Evolutionary conservation across 2,113 vertebrate genomes (phyloP), one percentile per base, ranked within the genome.

Genomic region (Cygnus atratus): DNA sequence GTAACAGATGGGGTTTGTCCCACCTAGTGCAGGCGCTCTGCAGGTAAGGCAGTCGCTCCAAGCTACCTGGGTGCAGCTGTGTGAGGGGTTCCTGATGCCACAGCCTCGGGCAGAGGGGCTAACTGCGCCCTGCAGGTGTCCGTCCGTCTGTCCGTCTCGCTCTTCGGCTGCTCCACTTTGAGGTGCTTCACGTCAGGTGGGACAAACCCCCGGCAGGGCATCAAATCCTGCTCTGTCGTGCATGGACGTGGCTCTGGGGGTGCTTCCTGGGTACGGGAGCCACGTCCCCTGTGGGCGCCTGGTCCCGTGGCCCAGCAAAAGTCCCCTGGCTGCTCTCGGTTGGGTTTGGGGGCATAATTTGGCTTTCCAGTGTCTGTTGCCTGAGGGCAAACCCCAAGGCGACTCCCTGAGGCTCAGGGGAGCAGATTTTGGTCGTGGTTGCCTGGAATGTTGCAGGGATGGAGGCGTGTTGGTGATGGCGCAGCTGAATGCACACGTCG

Each of bases 401-500:
- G 77, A 15, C 29, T 58, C n/a, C 14, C 33, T 52, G 3, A 1
- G 81, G 59, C 35, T 43, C 68, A 62, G 57, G 24, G 68, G 25
- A 41, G 25, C 39, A 44, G 68, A 0, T 54, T 15, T 58, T 41
- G 68, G 6, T 10, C 10, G 0, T 13, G n/a, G 71, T 48, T 85
- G n/a, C 10, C 71, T 41, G 55, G 41, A 4, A 41, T 7, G 0
- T 4, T 19, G 15, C 12, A 15, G 65, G 54, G 35, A 25, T 11
- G 59, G 71, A 48, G 48, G 63, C 0, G 0, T 24, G 35, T 17
- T 7, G 28, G 6, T 7, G 76, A 41, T 3, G 66, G 22, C 44
- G 15, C 1, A 3, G 25, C 63, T 5, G 2, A 83, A 59, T 0
- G 2, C 78, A 48, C 55, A 31, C 20, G 59, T 43, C 46, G 39